A percentile compares a stretch with the other conserved stretches of the same genome.
Evolutionary conservation across 2,113 vertebrate species (phyloP).

Genomic region (Forbesichthys agassizii): DNA sequence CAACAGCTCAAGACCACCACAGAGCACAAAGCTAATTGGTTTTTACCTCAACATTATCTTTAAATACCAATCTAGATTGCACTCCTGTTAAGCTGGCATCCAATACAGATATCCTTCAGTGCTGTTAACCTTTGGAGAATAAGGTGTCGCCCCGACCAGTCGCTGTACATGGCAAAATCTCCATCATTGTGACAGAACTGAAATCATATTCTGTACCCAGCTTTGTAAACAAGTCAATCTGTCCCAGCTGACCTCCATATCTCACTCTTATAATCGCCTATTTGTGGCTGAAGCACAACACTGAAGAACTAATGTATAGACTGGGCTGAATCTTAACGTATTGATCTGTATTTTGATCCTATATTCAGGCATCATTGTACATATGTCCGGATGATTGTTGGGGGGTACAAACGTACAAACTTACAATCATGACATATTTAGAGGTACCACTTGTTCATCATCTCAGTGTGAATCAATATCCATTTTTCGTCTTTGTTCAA

Average conservation of each 20-base stretch:
- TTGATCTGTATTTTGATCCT: not conserved
- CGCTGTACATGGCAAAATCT: slow-evolving; percentile 28
- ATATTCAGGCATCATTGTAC: not conserved
- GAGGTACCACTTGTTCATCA: no score
- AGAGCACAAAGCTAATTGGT: slow-evolving; percentile 66
- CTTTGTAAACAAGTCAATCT: slow-evolving; percentile 30
- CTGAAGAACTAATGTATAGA: not conserved
- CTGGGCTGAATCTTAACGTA: not conserved
- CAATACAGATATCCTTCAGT: slow-evolving; percentile 41
- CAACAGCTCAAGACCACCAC: slow-evolving; percentile 45
- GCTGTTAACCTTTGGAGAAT: slow-evolving; percentile 66
- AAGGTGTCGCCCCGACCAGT: slow-evolving; percentile 47
- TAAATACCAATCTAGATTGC: slow-evolving; percentile 71
- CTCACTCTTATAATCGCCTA: not conserved
- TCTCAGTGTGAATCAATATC: no score
- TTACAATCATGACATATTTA: no score
- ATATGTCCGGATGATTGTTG: not conserved
- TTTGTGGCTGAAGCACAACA: not conserved
- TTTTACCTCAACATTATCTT: slow-evolving; percentile 66
- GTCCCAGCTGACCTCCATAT: not conserved
- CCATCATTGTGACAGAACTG: slow-evolving; percentile 21
- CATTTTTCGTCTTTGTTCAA: no score
- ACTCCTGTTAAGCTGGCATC: slow-evolving; percentile 46
- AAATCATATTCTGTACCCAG: slow-evolving; percentile 24
- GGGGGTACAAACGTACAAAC: no score